Percentiles rank a stretch among this genome's conserved stretches.
Evolutionary conservation across 35 echinoderm and acorn worm genomes (phyloP).

Genomic region (Amphiura filiformis): DNA sequence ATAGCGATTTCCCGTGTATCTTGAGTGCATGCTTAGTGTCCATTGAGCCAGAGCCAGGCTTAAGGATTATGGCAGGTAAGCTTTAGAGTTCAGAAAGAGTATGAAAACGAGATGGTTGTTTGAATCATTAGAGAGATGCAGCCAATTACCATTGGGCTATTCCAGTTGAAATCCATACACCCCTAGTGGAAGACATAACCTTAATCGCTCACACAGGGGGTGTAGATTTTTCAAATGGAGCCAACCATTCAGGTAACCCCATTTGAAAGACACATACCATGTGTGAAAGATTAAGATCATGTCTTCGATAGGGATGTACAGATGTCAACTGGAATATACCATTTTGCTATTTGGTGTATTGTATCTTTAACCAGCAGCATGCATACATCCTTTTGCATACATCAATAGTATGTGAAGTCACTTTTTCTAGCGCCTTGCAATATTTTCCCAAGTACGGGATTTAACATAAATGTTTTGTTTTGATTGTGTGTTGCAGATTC

Average conservation of each 20-base stretch:
- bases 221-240: too few species aligned
- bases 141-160: too few species aligned
- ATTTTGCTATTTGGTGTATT: background rate
- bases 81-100: background rate
- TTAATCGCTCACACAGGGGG: too few species aligned
- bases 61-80: conserved; percentile 88
- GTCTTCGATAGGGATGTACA: background rate
- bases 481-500: conserved; percentile 56
- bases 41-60: conserved; percentile 75
- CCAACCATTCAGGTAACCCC: too few species aligned
- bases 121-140: background rate
- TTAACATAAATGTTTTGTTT: too few species aligned
- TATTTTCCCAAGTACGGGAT: too few species aligned
- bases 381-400: background rate
- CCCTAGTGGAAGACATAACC: too few species aligned
- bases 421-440: too few species aligned
- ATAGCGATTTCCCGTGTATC: conserved; percentile 88
- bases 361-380: background rate
- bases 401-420: too few species aligned
- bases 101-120: background rate
- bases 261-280: too few species aligned
- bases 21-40: conserved; percentile 97
- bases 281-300: too few species aligned
- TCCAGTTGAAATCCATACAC: too few species aligned
- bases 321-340: background rate